phyloP scores from a whole-genome alignment of 2,113 vertebrate genomes.

The Odontophorus gujanensis region DNA sequence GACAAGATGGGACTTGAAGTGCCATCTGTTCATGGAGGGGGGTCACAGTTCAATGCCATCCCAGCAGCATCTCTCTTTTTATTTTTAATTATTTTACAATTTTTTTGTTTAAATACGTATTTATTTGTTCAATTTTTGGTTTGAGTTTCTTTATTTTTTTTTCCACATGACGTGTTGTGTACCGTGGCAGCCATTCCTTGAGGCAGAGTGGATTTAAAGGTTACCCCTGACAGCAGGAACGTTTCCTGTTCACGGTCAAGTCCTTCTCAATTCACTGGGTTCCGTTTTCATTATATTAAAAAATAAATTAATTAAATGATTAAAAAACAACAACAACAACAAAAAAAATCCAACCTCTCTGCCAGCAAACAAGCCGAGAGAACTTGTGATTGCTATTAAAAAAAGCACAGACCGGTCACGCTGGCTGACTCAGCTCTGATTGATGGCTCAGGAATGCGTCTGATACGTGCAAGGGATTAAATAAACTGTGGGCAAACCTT shows the following conservation, averaged over 20 bases:
- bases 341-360: neutral
- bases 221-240: neutral
- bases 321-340: neutral
- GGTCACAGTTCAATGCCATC: accelerated
- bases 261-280: neutral
- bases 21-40: accelerated
- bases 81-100: no score
- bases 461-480: slow-evolving; percentile 40
- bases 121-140: no score
- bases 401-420: neutral
- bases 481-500: slow-evolving; percentile 4
- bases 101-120: no score
- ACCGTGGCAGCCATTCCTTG: neutral
- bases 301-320: no score
- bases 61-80: neutral
- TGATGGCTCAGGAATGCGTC: slow-evolving; percentile 62
- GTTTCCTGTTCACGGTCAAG: neutral
- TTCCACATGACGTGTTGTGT: neutral
- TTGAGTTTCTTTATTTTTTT: no score
- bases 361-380: neutral
- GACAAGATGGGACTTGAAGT: accelerated
- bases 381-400: slow-evolving; percentile 42
- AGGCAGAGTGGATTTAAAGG: slow-evolving; percentile 32
- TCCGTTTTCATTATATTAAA: neutral
- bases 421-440: slow-evolving; percentile 63